A percentile compares a stretch with the other conserved stretches of the same genome.
Conservation (phyloP, 2,797 vertebrate species). For the Paguma larvata region DNA sequence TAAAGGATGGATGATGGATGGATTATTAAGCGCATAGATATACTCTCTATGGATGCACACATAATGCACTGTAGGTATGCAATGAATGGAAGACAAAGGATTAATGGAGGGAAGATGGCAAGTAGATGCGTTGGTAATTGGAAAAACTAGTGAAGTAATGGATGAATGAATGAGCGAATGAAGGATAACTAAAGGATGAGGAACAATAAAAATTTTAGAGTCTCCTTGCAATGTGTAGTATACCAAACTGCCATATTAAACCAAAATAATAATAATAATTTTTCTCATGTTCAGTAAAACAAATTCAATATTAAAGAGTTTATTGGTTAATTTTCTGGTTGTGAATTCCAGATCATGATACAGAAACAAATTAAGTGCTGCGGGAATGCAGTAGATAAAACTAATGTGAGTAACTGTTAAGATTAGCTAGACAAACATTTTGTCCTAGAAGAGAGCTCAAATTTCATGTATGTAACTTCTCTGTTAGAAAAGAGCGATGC, state of each 20-base stretch:
- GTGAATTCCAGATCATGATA: neutral
- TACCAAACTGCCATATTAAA: neutral
- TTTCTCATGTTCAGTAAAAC: neutral
- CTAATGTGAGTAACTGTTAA: neutral
- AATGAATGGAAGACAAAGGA: neutral
- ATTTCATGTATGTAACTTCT: neutral
- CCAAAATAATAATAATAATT: neutral
- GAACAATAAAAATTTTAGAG: neutral
- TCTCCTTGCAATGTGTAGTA: neutral
- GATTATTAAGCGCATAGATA: neutral
- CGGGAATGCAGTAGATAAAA: neutral
- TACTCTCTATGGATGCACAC: rapidly evolving
- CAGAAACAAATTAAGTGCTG: neutral
- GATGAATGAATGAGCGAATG: neutral
- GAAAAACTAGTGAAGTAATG: neutral
- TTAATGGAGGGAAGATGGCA: neutral
- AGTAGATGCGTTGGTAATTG: neutral
- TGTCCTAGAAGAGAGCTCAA: neutral
- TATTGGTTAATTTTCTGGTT: neutral
- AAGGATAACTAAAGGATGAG: neutral
- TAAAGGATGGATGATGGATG: neutral
- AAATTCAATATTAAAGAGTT: neutral
- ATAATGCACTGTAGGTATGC: neutral
- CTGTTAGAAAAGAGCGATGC: neutral
- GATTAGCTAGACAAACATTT: neutral